These are phyloP conservation scores for Drosophila cardini DNA, from an alignment of 1,140 invertebrate genomes.

Conservation along the genomic window DNA sequence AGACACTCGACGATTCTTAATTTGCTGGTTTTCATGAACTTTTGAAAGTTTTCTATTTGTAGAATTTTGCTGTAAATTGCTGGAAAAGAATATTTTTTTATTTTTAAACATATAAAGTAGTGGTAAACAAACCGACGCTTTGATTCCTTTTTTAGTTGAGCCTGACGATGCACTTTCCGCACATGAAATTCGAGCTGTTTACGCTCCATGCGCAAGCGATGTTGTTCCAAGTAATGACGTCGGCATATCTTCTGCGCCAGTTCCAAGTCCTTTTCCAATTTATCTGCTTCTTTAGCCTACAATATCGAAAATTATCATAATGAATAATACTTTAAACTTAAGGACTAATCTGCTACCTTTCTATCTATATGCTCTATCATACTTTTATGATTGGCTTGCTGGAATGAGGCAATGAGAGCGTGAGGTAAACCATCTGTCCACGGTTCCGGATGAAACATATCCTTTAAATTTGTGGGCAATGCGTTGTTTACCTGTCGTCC, in stretches of 20 bases:
- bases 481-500: conserved; percentile 59
- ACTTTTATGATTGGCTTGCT: conserved; percentile 43
- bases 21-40: neutral
- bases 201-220: conserved; percentile 8
- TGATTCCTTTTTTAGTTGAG: neutral
- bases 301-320: neutral
- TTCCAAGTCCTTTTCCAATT: conserved; percentile 14
- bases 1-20: neutral
- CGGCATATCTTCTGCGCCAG: conserved; percentile 11
- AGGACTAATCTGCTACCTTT: conserved; percentile 26
- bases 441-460: conserved; percentile 66
- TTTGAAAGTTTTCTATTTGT: neutral
- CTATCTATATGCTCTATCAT: conserved; percentile 37
- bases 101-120: neutral
- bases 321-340: neutral
- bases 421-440: conserved; percentile 37
- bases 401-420: conserved; percentile 43
- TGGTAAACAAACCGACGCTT: conserved; percentile 13
- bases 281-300: conserved; percentile 24
- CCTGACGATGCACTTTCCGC: conserved; percentile 17
- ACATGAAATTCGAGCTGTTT: conserved; percentile 34
- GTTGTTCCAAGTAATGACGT: conserved; percentile 31
- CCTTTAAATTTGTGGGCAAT: conserved; percentile 57
- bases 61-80: neutral
- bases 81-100: neutral